Evolutionary conservation across 2,113 vertebrate genomes (phyloP), one percentile per base, ranked within the genome.

Genomic region (Haemorhous mexicanus): DNA sequence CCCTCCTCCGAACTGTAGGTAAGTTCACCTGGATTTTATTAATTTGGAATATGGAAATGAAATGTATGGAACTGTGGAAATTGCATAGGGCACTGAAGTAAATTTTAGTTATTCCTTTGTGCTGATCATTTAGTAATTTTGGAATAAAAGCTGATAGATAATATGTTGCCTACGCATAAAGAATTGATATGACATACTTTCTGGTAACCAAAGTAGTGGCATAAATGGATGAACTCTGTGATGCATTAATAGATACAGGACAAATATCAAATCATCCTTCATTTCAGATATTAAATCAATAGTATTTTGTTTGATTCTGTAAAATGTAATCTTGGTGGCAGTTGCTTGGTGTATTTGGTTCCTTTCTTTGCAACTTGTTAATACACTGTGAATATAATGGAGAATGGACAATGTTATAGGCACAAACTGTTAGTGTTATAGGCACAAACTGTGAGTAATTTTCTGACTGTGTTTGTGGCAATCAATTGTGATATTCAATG

Each of bases 1-100:
- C 89, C 99, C 99, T 52, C 99, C 99, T 97, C 99, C 99, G 49
- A 99, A 99, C 98, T 99, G 99, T 98, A 99, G 99, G 99, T 99
- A 98, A 99, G 98, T 98, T 97, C 62, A 90, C 75, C 35, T 41
- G 81, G 88, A 66, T 97, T 97, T 97, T 97, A 89, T 96, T 91
- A 37, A 74, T 91, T 94, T 97, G 77, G 62, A 81, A 74, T 93
- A 59, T 62, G 41, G 19, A 76, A 88, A 76, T 44, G 7, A 47
- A 87, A 80, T 83, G 4, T 76, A 16, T 66, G 47, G 27, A 52
- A 14, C 61, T 84, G 43, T 50, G 35, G 67, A 94, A 78, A 55
- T 53, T 83, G 22, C n/a, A 6, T 55, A 75, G 56, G 15, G 18
- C 7, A 39, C 6, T 58, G 43, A 35, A 28, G 62, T 68, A 77